These are phyloP conservation scores for Mycogona germanica DNA, from an alignment of 2,888 invertebrate genomes.

Conservation along the genomic window DNA sequence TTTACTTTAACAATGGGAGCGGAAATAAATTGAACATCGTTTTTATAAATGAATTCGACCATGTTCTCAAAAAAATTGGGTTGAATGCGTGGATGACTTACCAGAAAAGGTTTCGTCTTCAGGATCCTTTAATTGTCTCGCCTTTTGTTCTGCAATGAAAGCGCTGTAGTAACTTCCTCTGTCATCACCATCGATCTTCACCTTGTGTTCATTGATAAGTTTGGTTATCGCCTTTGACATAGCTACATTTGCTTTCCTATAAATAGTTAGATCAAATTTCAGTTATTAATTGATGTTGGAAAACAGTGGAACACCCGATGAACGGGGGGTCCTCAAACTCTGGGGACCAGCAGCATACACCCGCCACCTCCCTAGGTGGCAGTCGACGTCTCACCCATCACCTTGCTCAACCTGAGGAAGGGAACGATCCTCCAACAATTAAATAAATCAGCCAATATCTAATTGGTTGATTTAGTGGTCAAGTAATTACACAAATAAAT, in stretches of 20 bases:
- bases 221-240: not conserved
- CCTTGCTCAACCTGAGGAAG: too few relatives aligned
- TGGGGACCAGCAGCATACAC: too few relatives aligned
- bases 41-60: not conserved
- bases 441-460: too few relatives aligned
- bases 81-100: not conserved
- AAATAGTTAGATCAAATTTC: not conserved
- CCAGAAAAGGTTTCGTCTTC: not conserved
- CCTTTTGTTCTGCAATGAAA: slow-evolving; percentile 1
- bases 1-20: not conserved
- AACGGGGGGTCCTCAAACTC: too few relatives aligned
- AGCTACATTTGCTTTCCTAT: not conserved
- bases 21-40: not conserved
- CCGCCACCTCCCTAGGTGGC: too few relatives aligned
- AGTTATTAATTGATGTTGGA: too few relatives aligned
- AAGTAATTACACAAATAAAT: too few relatives aligned
- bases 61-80: too few relatives aligned
- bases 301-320: too few relatives aligned
- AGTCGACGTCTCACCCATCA: too few relatives aligned
- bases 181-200: not conserved
- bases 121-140: not conserved
- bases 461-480: too few relatives aligned
- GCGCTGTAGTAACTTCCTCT: slow-evolving; percentile 1
- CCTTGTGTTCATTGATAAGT: not conserved
- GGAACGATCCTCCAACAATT: too few relatives aligned